Percentiles rank a stretch among this genome's conserved stretches.
These are phyloP conservation scores for Hemicentrotus pulcherrimus DNA, from an alignment of 35 echinoderm and acorn worm species.

Conservation along the genomic window DNA sequence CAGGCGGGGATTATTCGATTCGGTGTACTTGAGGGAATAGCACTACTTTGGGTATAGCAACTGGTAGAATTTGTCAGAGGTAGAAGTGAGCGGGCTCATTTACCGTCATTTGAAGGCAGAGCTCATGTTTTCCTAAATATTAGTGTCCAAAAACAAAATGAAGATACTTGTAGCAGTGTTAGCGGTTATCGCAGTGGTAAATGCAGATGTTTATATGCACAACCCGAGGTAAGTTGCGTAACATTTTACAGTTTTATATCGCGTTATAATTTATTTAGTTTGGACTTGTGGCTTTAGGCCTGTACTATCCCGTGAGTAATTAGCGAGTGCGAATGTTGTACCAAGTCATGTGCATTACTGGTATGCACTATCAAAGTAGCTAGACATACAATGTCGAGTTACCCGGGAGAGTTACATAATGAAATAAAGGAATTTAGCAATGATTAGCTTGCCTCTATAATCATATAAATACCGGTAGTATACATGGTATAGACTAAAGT, in stretches of 20 bases:
- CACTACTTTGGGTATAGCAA: neutral
- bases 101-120: neutral
- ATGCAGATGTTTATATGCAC: conserved; percentile 88
- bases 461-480: too few species aligned
- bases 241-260: too few species aligned
- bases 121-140: neutral
- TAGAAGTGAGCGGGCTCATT: conserved; percentile 30
- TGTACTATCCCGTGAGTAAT: too few species aligned
- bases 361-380: too few species aligned
- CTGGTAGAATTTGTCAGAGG: neutral
- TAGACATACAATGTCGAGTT: too few species aligned
- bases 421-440: too few species aligned
- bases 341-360: too few species aligned
- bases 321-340: too few species aligned
- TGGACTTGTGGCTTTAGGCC: neutral
- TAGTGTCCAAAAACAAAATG: conserved; percentile 40
- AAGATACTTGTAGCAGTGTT: conserved; percentile 47
- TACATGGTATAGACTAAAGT: too few species aligned
- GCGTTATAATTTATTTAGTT: too few species aligned
- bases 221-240: conserved; percentile 80
- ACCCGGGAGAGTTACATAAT: too few species aligned
- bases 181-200: conserved; percentile 48
- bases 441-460: too few species aligned
- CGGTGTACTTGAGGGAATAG: neutral
- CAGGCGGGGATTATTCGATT: neutral